phyloP scores from a whole-genome alignment of 2,888 invertebrate genomes.

The Monoplex corrugatus region DNA sequence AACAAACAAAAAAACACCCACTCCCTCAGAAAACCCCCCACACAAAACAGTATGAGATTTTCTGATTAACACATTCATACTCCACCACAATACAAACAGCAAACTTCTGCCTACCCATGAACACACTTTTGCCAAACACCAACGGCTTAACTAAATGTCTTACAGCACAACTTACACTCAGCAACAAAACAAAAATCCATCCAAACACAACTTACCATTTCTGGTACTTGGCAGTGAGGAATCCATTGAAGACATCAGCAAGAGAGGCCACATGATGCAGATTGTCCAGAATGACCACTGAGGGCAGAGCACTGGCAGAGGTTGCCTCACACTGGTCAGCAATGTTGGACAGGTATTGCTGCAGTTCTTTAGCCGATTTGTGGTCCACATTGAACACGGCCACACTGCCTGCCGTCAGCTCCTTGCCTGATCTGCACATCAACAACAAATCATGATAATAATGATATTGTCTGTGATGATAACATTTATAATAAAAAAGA shows the following conservation, averaged over 20 bases:
- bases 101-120: neutral
- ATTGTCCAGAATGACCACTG: constrained; percentile 97
- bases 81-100: neutral
- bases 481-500: too few relatives aligned
- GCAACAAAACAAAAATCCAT: too few relatives aligned
- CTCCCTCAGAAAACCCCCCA: neutral
- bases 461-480: too few relatives aligned
- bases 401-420: constrained; percentile 92
- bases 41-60: too few relatives aligned
- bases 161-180: too few relatives aligned
- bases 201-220: constrained; percentile 83
- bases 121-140: neutral
- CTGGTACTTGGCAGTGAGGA: constrained; percentile 90
- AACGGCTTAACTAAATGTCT: too few relatives aligned
- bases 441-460: too few relatives aligned
- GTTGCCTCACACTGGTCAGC: constrained; percentile 92
- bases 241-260: constrained; percentile 89
- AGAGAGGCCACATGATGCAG: constrained; percentile 93
- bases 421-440: constrained; percentile 87
- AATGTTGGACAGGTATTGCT: constrained; percentile 94
- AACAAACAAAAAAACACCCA: neutral
- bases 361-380: constrained; percentile 95
- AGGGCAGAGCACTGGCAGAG: constrained; percentile 90
- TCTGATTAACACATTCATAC: neutral
- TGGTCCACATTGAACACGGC: constrained; percentile 97